Conservation (phyloP, 2,888 invertebrate genomes). For the Bembecia ichneumoniformis region DNA sequence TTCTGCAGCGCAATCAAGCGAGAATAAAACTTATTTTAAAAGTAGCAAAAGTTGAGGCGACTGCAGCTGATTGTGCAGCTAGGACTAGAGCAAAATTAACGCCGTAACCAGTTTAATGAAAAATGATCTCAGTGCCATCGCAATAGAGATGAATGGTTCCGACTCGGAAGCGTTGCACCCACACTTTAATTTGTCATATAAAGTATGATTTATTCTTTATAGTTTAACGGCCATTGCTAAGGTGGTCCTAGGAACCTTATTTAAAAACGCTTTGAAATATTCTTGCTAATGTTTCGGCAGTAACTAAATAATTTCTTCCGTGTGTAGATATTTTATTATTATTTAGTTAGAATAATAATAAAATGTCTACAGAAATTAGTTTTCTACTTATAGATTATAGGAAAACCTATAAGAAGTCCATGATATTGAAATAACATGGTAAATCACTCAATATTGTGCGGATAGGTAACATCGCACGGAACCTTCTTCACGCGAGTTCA, state of each 20-base stretch:
- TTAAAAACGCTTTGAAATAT: neutral
- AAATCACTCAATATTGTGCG: too few relatives aligned
- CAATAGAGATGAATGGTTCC: neutral
- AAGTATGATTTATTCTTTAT: slow-evolving; percentile 8
- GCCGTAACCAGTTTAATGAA: neutral
- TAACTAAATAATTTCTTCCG: too few relatives aligned
- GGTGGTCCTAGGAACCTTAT: neutral
- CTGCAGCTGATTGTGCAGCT: slow-evolving; percentile 3
- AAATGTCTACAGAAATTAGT: too few relatives aligned
- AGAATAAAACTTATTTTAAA: neutral
- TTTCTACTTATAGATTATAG: too few relatives aligned
- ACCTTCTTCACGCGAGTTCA: too few relatives aligned
- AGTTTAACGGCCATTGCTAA: slow-evolving; percentile 1
- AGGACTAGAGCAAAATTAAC: neutral
- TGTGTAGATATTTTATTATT: too few relatives aligned
- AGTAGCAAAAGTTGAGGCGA: neutral
- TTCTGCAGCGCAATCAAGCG: neutral
- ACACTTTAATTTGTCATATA: slow-evolving; percentile 11
- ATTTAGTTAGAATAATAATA: too few relatives aligned
- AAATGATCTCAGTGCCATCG: neutral
- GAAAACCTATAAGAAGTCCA: too few relatives aligned
- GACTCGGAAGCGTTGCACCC: neutral
- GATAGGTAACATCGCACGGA: too few relatives aligned
- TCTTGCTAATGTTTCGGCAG: neutral
- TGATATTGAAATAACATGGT: too few relatives aligned